Percentiles rank a stretch among this genome's conserved stretches.
Evolutionary conservation across 2,797 vertebrate species (phyloP).

Genomic region (Pangasius krempfi): DNA sequence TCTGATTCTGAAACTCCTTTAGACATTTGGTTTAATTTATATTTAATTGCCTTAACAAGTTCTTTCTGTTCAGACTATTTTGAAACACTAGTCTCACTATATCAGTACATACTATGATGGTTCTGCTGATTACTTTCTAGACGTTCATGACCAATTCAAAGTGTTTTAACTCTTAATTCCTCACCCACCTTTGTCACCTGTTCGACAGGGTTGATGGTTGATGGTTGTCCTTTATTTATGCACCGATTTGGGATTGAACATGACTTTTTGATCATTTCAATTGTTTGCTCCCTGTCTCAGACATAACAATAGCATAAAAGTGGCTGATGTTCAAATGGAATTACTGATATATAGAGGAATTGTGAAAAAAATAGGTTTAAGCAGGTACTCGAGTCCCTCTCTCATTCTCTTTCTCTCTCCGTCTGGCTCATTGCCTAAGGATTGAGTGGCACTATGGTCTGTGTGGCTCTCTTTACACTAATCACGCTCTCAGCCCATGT

Average conservation of each 20-base stretch:
- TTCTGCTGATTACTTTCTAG: background rate
- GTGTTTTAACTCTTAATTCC: background rate
- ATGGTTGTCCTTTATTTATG: background rate
- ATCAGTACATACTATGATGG: background rate
- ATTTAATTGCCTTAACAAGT: background rate
- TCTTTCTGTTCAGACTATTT: constrained; percentile 8
- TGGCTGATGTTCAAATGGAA: background rate
- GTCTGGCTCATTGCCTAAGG: constrained; percentile 24
- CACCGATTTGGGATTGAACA: background rate
- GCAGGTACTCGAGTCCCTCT: background rate
- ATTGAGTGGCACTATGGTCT: constrained; percentile 31
- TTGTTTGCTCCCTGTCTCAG: background rate
- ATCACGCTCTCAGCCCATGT: constrained; percentile 33
- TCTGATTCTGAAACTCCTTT: background rate
- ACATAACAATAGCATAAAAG: background rate
- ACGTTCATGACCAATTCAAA: background rate
- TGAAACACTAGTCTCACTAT: background rate
- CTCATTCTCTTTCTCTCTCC: background rate
- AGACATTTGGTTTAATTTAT: background rate
- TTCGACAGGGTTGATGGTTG: background rate
- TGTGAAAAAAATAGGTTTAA: background rate
- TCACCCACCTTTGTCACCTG: background rate
- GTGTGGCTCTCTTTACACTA: constrained; percentile 34
- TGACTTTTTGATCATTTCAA: background rate
- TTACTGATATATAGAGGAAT: background rate